Percentiles rank a stretch among this genome's conserved stretches.
Conservation (phyloP, 2,113 vertebrate species). For the Arothron firmamentum region DNA sequence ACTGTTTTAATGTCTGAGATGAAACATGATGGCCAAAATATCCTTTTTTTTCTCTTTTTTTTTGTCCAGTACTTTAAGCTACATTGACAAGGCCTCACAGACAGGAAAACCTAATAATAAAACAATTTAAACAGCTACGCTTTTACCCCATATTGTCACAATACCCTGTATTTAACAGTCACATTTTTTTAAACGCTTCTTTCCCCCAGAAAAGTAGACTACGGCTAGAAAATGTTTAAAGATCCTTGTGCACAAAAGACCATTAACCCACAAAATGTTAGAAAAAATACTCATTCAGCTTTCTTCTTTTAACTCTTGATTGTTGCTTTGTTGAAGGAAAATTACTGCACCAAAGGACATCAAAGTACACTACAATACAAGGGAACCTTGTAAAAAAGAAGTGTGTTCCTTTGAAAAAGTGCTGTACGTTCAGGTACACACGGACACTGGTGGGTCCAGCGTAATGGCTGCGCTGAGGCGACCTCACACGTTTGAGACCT, state of each 20-base stretch:
- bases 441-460: neutral
- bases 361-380: conserved; percentile 8
- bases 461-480: neutral
- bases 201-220: conserved; percentile 14
- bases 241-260: conserved; percentile 36
- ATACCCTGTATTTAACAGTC: conserved; percentile 40
- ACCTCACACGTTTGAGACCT: conserved; percentile 80
- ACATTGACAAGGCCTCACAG: conserved; percentile 58
- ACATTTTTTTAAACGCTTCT: conserved; percentile 1
- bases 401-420: conserved; percentile 44
- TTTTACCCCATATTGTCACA: conserved; percentile 3
- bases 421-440: conserved; percentile 36
- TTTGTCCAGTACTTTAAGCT: conserved; percentile 21
- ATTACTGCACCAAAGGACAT: conserved; percentile 7
- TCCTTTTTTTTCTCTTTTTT: conserved; percentile 21
- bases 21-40: conserved; percentile 27
- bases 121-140: conserved; percentile 14
- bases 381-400: conserved; percentile 32
- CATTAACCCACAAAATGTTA: conserved; percentile 50
- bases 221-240: conserved; percentile 10
- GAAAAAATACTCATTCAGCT: conserved; percentile 60
- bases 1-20: conserved; percentile 50
- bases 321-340: neutral
- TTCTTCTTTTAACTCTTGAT: conserved; percentile 16
- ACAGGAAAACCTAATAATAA: conserved; percentile 28